These are phyloP conservation scores for Perizoma flavofasciatum DNA, from an alignment of 2,888 invertebrate species.

Conservation along the genomic window DNA sequence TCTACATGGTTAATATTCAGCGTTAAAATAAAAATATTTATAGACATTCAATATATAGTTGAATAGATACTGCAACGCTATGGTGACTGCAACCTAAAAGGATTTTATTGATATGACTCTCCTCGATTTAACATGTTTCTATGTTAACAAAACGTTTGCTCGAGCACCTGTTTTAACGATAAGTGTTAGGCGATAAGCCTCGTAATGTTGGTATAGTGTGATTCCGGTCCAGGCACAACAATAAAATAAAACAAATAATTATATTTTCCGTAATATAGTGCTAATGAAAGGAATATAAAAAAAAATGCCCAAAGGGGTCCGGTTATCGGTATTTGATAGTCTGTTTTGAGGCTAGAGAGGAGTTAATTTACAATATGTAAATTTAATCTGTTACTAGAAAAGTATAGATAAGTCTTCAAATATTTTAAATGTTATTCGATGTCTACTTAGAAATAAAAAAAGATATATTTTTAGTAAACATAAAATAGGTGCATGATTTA, in stretches of 20 bases:
- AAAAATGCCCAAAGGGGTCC: constrained; percentile 3
- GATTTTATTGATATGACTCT: not conserved
- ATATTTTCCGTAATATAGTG: constrained; percentile 8
- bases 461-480: constrained; percentile 20
- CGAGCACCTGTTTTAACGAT: constrained; percentile 2
- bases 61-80: too few species aligned
- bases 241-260: not conserved
- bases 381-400: constrained; percentile 10
- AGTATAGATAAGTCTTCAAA: not conserved
- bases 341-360: constrained; percentile 15
- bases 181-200: not conserved
- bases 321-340: constrained; percentile 7
- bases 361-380: constrained; percentile 7
- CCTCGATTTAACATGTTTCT: not conserved
- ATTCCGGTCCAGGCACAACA: not conserved
- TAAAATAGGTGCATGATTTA: constrained; percentile 1
- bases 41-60: too few species aligned
- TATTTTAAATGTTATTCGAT: constrained; percentile 24
- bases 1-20: too few species aligned
- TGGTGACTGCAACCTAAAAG: too few species aligned
- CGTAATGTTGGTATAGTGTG: not conserved
- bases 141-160: constrained; percentile 1
- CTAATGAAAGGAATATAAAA: not conserved
- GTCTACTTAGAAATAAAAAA: constrained; percentile 13
- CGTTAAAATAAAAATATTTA: too few species aligned